Evolutionary conservation across 2,797 vertebrate genomes (phyloP).

Genomic region (Leptoclinus maculatus): DNA sequence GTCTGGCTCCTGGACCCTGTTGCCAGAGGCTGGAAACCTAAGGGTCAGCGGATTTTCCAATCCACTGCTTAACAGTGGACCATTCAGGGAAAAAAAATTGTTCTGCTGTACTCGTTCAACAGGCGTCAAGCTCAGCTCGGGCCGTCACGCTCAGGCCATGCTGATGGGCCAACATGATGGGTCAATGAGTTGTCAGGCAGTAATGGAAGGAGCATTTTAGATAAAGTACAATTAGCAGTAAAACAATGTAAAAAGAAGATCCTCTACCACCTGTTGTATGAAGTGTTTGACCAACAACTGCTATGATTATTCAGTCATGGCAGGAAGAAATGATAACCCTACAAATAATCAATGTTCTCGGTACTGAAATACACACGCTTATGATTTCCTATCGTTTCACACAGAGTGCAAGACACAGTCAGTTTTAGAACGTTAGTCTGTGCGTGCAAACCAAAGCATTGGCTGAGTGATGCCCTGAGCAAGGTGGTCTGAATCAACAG

Average conservation of each 20-base stretch:
- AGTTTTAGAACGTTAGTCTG: neutral
- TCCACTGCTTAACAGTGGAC: slow-evolving; percentile 63
- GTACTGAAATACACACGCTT: slow-evolving; percentile 6
- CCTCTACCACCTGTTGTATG: neutral
- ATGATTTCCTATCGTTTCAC: neutral
- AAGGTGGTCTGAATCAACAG: slow-evolving; percentile 15
- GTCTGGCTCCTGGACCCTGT: slow-evolving; percentile 62
- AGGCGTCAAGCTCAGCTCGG: slow-evolving; percentile 56
- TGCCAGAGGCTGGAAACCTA: slow-evolving; percentile 60
- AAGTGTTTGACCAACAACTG: slow-evolving; percentile 7
- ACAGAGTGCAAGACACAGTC: neutral
- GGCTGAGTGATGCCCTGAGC: slow-evolving; percentile 1
- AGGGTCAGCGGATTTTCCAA: slow-evolving; percentile 75
- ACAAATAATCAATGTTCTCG: slow-evolving; percentile 6
- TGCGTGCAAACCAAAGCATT: slow-evolving; percentile 17
- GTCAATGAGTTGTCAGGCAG: slow-evolving; percentile 16
- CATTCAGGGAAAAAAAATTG: slow-evolving; percentile 53
- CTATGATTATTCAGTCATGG: neutral
- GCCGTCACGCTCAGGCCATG: slow-evolving; percentile 29
- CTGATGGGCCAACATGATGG: slow-evolving; percentile 41
- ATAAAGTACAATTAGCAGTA: neutral
- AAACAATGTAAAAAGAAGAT: neutral
- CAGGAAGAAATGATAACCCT: neutral
- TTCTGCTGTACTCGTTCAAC: slow-evolving; percentile 70
- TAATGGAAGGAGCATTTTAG: neutral